Evolutionary conservation across 2,888 invertebrate genomes (phyloP).

Genomic region (Spialia ferax): DNA sequence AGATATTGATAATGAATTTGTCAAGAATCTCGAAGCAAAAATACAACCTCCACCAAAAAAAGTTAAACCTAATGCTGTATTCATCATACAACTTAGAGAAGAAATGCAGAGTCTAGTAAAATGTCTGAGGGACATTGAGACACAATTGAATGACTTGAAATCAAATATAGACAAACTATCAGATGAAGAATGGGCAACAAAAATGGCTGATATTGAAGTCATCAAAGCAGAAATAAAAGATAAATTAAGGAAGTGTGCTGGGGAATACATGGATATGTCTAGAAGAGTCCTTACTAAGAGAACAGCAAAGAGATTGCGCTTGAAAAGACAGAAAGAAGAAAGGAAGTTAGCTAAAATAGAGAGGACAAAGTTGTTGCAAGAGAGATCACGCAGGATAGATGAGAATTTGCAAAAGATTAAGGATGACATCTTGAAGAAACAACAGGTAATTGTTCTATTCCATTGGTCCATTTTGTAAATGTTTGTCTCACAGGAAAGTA

Average conservation of each 20-base stretch:
- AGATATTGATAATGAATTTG: constrained; percentile 58
- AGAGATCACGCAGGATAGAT: constrained; percentile 88
- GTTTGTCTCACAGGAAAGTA: no score
- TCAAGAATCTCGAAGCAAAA: constrained; percentile 59
- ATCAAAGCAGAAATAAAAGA: constrained; percentile 78
- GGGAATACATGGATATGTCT: constrained; percentile 68
- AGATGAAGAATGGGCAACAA: constrained; percentile 84
- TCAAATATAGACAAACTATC: constrained; percentile 74
- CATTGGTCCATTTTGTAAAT: no score
- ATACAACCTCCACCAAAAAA: constrained; percentile 40
- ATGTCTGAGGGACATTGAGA: constrained; percentile 57
- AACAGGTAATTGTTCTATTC: constrained; percentile 74
- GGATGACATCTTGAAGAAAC: constrained; percentile 87
- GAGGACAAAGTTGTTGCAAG: constrained; percentile 68
- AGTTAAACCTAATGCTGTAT: constrained; percentile 43
- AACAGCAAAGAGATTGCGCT: constrained; percentile 76
- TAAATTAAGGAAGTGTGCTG: constrained; percentile 68
- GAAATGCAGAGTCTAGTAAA: constrained; percentile 55
- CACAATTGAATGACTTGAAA: constrained; percentile 70
- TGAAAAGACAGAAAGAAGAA: constrained; percentile 72
- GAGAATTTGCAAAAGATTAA: constrained; percentile 89
- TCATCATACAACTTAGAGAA: constrained; percentile 59
- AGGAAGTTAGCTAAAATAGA: constrained; percentile 69
- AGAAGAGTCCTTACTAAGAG: constrained; percentile 75
- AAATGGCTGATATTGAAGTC: constrained; percentile 77